A percentile compares a stretch with the other conserved stretches of the same genome.
Evolutionary conservation across 30 jellyfish, hydroid and myxozoan genomes (phyloP).

Genomic region (Morbakka virulenta): DNA sequence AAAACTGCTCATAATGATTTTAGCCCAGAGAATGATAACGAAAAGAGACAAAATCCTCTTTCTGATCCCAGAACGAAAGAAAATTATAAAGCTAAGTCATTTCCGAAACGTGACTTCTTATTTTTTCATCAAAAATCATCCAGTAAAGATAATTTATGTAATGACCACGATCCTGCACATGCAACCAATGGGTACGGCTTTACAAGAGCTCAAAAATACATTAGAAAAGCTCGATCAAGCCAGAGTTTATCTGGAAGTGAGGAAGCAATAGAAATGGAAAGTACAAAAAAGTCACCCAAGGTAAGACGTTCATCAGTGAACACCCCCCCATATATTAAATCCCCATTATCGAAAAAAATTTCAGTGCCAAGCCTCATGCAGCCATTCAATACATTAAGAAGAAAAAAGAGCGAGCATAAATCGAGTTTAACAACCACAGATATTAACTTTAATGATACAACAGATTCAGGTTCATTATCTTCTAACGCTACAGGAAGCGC

Average conservation of each 20-base stretch:
- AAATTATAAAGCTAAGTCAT: background rate
- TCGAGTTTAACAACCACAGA: background rate
- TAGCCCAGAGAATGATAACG: background rate
- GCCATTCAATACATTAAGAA: background rate
- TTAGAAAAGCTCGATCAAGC: background rate
- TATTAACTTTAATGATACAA: background rate
- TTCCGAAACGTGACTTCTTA: too few relatives aligned
- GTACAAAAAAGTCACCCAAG: background rate
- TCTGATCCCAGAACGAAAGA: background rate
- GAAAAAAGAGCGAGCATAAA: background rate
- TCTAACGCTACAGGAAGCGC: too few relatives aligned
- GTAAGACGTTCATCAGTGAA: background rate
- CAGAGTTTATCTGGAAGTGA: background rate
- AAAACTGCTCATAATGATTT: background rate
- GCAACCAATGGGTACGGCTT: background rate
- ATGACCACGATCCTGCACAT: background rate
- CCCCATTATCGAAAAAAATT: background rate
- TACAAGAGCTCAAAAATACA: constrained; percentile 20
- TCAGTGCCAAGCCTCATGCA: background rate
- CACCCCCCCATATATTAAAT: background rate
- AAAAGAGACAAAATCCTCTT: background rate
- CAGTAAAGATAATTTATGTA: background rate
- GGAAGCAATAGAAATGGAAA: background rate
- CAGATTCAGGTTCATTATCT: background rate
- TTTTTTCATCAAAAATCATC: too few relatives aligned